These are phyloP conservation scores for Pocillopora meandrina DNA, from an alignment of 92 coral and sea anemone genomes.

Conservation along the genomic window DNA sequence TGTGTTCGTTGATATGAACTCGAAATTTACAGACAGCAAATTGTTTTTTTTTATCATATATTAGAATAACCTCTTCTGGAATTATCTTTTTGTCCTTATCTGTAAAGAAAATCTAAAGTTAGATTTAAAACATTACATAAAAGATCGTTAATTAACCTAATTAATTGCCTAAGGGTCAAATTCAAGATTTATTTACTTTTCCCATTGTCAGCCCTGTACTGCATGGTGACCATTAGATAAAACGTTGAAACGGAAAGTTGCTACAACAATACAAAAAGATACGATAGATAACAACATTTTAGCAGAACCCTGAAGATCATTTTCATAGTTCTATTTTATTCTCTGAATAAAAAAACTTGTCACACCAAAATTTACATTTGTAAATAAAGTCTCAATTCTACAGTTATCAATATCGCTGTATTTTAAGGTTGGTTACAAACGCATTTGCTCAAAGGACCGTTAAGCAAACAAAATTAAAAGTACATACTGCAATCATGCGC, in stretches of 20 bases:
- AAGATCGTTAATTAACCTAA: neutral
- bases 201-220: neutral
- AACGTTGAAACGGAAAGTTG: neutral
- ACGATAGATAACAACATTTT: too few relatives aligned
- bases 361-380: too few relatives aligned
- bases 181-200: neutral
- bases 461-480: too few relatives aligned
- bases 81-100: neutral
- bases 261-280: neutral
- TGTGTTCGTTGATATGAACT: too few relatives aligned
- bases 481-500: too few relatives aligned
- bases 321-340: too few relatives aligned
- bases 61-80: neutral
- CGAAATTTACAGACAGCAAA: neutral
- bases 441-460: too few relatives aligned
- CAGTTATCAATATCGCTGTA: too few relatives aligned
- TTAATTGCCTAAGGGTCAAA: neutral
- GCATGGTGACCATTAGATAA: neutral
- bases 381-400: too few relatives aligned
- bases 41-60: neutral
- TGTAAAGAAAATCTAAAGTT: neutral
- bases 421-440: too few relatives aligned
- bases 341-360: too few relatives aligned
- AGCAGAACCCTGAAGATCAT: too few relatives aligned
- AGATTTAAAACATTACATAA: neutral